Conservation (phyloP, 2,797 vertebrate species). For the Smutsia temminckii region DNA sequence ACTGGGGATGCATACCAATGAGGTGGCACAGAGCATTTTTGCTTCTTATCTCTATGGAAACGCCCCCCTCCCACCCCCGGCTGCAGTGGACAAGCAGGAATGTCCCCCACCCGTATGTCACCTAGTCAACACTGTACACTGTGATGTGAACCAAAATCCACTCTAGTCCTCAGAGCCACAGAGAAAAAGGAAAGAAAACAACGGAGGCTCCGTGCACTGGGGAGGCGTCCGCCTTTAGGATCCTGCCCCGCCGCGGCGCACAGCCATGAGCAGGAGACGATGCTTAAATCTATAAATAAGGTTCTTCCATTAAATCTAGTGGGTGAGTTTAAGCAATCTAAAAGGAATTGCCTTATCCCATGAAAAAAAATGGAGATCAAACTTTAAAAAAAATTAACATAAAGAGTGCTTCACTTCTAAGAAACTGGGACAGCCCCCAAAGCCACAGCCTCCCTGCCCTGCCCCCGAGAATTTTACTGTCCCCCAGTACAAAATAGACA, state of each 20-base stretch:
- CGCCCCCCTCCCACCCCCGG: conserved; percentile 85
- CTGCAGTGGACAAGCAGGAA: conserved; percentile 89
- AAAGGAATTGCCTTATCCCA: conserved; percentile 36
- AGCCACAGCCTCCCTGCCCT: accelerated
- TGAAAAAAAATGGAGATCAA: background rate
- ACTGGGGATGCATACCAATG: conserved; percentile 99
- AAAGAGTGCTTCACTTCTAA: background rate
- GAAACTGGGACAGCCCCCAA: background rate
- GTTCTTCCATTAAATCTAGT: conserved; percentile 17
- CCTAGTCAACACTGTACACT: conserved; percentile 89
- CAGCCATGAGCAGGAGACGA: accelerated
- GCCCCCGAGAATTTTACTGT: background rate
- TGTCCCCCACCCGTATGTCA: conserved; percentile 90
- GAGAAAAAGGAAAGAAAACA: conserved; percentile 73
- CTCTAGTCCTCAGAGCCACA: conserved; percentile 53
- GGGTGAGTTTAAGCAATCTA: background rate
- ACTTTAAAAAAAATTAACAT: background rate
- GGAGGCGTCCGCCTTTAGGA: background rate
- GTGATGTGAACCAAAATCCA: conserved; percentile 83
- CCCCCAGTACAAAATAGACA: background rate
- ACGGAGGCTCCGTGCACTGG: background rate
- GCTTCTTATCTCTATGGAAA: conserved; percentile 98
- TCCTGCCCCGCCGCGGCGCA: conserved; percentile 40
- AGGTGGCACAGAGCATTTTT: conserved; percentile 93
- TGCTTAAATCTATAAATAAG: conserved; percentile 26